Percentiles rank a stretch among this genome's conserved stretches.
These are phyloP conservation scores for Campoletis sonorensis DNA, from an alignment of 1,140 invertebrate species.

Conservation along the genomic window DNA sequence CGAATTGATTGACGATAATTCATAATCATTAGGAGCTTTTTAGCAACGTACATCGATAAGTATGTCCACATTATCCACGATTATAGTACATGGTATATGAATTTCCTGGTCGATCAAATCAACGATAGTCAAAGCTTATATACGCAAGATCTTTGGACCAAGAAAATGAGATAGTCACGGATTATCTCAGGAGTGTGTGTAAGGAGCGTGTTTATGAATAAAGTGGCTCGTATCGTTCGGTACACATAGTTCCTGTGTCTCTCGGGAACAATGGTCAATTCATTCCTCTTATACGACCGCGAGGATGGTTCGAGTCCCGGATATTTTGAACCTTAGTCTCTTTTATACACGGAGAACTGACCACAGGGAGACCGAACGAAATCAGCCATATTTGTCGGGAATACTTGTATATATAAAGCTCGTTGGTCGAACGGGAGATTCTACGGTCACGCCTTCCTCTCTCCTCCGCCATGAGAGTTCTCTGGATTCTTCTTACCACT, in stretches of 20 bases:
- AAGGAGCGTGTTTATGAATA: constrained; percentile 47
- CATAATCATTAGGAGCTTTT: background rate
- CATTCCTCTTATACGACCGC: constrained; percentile 38
- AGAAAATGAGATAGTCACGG: constrained; percentile 17
- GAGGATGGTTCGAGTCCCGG: background rate
- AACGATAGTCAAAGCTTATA: background rate
- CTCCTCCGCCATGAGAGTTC: constrained; percentile 4
- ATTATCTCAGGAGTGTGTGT: constrained; percentile 19
- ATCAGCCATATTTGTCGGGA: constrained; percentile 38
- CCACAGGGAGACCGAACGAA: constrained; percentile 6
- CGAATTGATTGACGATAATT: background rate
- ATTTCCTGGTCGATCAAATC: constrained; percentile 45
- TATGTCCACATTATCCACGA: background rate
- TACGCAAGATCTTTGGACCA: constrained; percentile 13
- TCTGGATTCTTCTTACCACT: background rate
- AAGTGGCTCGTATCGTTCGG: constrained; percentile 46
- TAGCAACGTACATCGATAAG: constrained; percentile 2
- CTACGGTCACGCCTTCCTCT: constrained; percentile 39
- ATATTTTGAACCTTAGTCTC: background rate
- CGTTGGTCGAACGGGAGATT: constrained; percentile 42
- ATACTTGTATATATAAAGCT: constrained; percentile 31
- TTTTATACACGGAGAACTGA: constrained; percentile 11
- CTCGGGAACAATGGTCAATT: constrained; percentile 47
- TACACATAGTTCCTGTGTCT: constrained; percentile 35
- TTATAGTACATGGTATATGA: constrained; percentile 22